Evolutionary conservation across 2,888 invertebrate species (phyloP).

Genomic region (Lycia hirtaria): DNA sequence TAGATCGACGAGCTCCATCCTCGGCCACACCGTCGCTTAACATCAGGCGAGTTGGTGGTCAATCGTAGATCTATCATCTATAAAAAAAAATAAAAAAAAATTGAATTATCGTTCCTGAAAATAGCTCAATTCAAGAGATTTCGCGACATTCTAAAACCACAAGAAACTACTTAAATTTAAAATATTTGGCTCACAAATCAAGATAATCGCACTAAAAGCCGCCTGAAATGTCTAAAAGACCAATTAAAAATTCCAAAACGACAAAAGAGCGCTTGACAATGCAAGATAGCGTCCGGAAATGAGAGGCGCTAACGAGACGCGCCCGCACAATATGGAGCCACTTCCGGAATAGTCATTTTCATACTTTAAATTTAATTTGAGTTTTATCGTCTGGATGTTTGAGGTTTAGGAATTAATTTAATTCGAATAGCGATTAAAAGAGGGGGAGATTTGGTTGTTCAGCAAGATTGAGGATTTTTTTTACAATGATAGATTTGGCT

Average conservation of each 20-base stretch:
- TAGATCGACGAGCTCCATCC: too few relatives aligned
- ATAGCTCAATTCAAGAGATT: too few relatives aligned
- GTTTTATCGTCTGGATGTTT: not conserved
- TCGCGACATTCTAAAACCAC: not conserved
- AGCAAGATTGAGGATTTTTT: too few relatives aligned
- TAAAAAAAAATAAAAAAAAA: too few relatives aligned
- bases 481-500: too few relatives aligned
- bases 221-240: slow-evolving; percentile 2
- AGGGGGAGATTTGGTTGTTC: too few relatives aligned
- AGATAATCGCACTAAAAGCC: not conserved
- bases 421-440: too few relatives aligned
- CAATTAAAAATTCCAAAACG: slow-evolving; percentile 23
- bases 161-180: not conserved
- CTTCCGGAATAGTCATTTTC: slow-evolving; percentile 44
- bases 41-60: too few relatives aligned
- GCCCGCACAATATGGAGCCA: slow-evolving; percentile 60
- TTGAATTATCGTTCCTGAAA: too few relatives aligned
- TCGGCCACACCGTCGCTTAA: too few relatives aligned
- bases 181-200: not conserved
- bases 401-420: not conserved
- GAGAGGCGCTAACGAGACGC: slow-evolving; percentile 57
- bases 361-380: slow-evolving; percentile 21
- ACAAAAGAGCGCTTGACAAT: slow-evolving; percentile 28
- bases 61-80: too few relatives aligned
- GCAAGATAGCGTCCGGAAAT: slow-evolving; percentile 58